phyloP scores from a whole-genome alignment of 2,113 vertebrate genomes.

The Chloropsis cyanopogon region DNA sequence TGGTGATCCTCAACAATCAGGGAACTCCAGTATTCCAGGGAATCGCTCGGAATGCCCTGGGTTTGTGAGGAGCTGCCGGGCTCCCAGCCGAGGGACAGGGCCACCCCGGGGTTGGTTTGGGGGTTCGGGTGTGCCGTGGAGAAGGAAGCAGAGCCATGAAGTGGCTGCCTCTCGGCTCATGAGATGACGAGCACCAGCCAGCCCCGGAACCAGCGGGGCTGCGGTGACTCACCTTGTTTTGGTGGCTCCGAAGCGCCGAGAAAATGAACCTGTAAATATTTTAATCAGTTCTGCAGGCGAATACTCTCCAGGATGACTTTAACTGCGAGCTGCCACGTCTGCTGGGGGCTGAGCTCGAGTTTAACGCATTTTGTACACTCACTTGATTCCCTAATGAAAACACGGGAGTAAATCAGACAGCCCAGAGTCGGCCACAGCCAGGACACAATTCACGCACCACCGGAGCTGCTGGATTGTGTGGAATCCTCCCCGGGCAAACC shows the following conservation, averaged over 20 bases:
- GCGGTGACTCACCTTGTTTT: neutral
- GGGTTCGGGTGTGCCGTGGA: neutral
- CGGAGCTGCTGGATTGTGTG: neutral
- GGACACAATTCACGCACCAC: fast-evolving
- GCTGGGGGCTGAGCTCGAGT: neutral
- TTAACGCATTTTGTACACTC: fast-evolving
- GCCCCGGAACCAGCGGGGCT: neutral
- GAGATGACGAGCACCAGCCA: neutral
- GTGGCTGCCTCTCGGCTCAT: neutral
- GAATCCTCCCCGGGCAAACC: neutral
- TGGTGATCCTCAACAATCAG: fast-evolving
- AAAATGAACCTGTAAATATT: neutral
- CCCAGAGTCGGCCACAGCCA: neutral
- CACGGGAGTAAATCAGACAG: neutral
- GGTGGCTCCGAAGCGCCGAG: neutral
- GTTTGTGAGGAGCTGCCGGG: neutral
- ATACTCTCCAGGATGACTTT: neutral
- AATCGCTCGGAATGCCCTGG: neutral
- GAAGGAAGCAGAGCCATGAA: neutral
- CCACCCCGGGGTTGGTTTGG: neutral
- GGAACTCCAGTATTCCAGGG: too few relatives aligned
- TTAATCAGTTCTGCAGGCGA: neutral
- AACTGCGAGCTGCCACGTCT: neutral
- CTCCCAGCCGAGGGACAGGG: neutral
- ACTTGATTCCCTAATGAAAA: neutral